phyloP scores from a whole-genome alignment of 2,797 vertebrate genomes.

The Pseudochirops cupreus region DNA sequence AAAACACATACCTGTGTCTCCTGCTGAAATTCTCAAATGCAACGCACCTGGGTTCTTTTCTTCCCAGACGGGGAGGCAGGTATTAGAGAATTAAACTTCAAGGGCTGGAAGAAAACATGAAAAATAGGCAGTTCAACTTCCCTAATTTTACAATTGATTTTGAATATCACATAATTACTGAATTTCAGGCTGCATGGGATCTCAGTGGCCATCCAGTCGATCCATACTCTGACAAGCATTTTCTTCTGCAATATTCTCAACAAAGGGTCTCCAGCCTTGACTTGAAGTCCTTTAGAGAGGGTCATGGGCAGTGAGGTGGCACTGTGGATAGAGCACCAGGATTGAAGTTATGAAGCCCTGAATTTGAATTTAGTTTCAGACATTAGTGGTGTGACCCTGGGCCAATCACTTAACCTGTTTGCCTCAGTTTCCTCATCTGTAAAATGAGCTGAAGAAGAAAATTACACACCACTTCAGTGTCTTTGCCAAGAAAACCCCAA shows the following conservation, averaged over 20 bases:
- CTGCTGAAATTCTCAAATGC: not conserved
- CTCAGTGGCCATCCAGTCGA: not conserved
- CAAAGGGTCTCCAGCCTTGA: not conserved
- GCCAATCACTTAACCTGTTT: not conserved
- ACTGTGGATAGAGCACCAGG: not conserved
- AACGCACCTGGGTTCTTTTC: not conserved
- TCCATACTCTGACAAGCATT: not conserved
- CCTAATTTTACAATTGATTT: not conserved
- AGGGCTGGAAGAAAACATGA: not conserved
- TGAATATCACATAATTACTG: not conserved
- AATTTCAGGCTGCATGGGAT: not conserved
- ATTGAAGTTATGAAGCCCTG: not conserved
- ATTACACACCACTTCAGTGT: not conserved
- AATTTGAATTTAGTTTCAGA: not conserved
- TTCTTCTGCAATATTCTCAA: not conserved
- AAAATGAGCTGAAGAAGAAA: not conserved
- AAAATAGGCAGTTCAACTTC: not conserved
- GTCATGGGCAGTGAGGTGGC: not conserved
- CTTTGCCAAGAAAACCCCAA: not conserved
- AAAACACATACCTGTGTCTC: not conserved
- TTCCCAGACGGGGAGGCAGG: not conserved
- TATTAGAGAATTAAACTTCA: not conserved
- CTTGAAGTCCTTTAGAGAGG: not conserved
- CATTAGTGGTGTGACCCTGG: no score
- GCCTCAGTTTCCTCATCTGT: not conserved